Evolutionary conservation across 1,140 invertebrate species (phyloP).

Genomic region (Planococcus citri): DNA sequence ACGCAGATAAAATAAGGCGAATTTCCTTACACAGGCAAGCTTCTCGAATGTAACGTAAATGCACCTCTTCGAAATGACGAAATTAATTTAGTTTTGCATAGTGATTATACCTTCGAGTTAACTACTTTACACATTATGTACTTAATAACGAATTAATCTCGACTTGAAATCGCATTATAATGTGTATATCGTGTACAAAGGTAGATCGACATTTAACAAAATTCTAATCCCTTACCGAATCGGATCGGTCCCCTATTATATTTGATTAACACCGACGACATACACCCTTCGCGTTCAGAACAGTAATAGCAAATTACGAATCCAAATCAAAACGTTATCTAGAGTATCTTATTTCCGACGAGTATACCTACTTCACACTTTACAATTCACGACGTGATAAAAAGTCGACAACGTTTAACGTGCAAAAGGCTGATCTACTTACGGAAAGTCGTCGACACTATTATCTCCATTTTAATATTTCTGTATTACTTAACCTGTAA

Average conservation of each 20-base stretch:
- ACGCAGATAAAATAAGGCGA: not conserved
- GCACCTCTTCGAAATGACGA: not conserved
- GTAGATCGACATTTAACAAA: not conserved
- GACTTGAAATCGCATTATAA: slow-evolving; percentile 1
- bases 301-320: slow-evolving; percentile 1
- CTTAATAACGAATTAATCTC: slow-evolving; percentile 15
- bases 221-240: not conserved
- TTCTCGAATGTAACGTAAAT: not conserved
- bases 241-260: slow-evolving; percentile 9
- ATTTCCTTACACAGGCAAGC: not conserved
- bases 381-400: too few species aligned
- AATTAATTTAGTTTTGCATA: slow-evolving; percentile 8
- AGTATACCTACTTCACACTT: too few species aligned
- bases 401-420: too few species aligned
- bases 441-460: too few species aligned
- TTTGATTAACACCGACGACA: slow-evolving; percentile 11
- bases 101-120: not conserved
- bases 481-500: too few species aligned
- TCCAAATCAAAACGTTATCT: not conserved
- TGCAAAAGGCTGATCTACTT: too few species aligned
- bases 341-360: not conserved
- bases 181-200: not conserved
- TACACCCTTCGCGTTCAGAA: not conserved
- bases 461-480: too few species aligned
- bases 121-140: slow-evolving; percentile 13